phyloP scores from a whole-genome alignment of 2,888 invertebrate genomes.

The Spodoptera exigua region DNA sequence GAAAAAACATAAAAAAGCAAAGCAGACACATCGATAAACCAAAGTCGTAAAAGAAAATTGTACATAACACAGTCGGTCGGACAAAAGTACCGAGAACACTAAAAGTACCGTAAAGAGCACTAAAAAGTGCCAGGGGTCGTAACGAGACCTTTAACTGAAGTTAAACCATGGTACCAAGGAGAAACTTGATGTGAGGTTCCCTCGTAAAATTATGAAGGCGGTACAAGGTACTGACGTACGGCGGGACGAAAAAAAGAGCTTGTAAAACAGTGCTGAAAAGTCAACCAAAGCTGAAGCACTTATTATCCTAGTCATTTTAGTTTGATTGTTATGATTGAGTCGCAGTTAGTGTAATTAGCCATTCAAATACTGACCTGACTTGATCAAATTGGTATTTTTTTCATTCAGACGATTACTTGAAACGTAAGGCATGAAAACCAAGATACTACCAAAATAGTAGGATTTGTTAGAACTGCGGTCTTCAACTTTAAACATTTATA shows the following conservation, averaged over 20 bases:
- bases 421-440: no score
- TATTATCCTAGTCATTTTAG: no score
- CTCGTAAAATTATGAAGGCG: slow-evolving; percentile 41
- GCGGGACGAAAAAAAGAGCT: slow-evolving; percentile 4
- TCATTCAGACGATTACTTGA: no score
- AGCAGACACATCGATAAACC: slow-evolving; percentile 32
- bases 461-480: no score
- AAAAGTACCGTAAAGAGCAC: slow-evolving; percentile 51
- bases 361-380: no score
- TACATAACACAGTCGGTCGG: slow-evolving; percentile 41
- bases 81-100: slow-evolving; percentile 30
- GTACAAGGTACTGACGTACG: not conserved
- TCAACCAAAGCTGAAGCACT: no score
- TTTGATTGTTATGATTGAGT: no score
- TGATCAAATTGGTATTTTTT: no score
- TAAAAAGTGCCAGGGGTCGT: slow-evolving; percentile 56
- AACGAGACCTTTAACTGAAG: slow-evolving; percentile 61
- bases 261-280: not conserved
- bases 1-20: slow-evolving; percentile 29
- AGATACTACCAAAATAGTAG: no score
- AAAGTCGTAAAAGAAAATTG: slow-evolving; percentile 50
- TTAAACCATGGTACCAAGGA: slow-evolving; percentile 63
- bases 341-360: no score
- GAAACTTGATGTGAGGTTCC: slow-evolving; percentile 63
- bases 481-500: no score